Evolutionary conservation across 2,113 vertebrate species (phyloP).

Genomic region (Atherinomorus stipes): DNA sequence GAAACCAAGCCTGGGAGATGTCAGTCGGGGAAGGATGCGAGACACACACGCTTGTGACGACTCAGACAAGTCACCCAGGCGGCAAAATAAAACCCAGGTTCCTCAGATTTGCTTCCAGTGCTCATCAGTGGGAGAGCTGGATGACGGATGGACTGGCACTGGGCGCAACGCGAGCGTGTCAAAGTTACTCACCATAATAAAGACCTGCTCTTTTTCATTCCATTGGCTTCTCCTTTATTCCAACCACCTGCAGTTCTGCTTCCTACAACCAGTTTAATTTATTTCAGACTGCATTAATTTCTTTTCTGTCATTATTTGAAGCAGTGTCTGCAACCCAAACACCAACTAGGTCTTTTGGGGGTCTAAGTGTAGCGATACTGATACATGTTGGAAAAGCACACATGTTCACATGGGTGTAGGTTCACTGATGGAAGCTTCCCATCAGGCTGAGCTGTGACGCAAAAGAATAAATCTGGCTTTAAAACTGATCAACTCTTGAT

Average conservation of each 20-base stretch:
- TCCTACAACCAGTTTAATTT: conserved; percentile 51
- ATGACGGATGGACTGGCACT: conserved; percentile 81
- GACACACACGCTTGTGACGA: conserved; percentile 65
- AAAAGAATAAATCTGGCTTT: neutral
- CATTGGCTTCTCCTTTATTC: conserved; percentile 33
- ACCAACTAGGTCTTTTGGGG: neutral
- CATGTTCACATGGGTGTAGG: neutral
- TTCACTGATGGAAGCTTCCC: neutral
- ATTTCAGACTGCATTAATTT: conserved; percentile 44
- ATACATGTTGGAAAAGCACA: neutral
- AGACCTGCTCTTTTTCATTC: conserved; percentile 62
- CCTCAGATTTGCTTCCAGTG: conserved; percentile 76
- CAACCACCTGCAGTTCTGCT: conserved; percentile 52
- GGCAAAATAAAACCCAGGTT: conserved; percentile 75
- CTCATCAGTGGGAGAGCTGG: conserved; percentile 77
- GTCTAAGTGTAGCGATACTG: neutral
- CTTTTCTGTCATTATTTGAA: neutral
- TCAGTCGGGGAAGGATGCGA: conserved; percentile 42
- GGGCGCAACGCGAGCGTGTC: conserved; percentile 72
- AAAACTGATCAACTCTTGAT: no score
- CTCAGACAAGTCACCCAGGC: conserved; percentile 76
- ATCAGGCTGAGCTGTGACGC: neutral
- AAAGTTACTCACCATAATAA: conserved; percentile 76
- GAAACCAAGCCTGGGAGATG: conserved; percentile 53
- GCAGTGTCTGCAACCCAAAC: neutral